phyloP scores from a whole-genome alignment of 2,113 vertebrate species.

The Pan paniscus region DNA sequence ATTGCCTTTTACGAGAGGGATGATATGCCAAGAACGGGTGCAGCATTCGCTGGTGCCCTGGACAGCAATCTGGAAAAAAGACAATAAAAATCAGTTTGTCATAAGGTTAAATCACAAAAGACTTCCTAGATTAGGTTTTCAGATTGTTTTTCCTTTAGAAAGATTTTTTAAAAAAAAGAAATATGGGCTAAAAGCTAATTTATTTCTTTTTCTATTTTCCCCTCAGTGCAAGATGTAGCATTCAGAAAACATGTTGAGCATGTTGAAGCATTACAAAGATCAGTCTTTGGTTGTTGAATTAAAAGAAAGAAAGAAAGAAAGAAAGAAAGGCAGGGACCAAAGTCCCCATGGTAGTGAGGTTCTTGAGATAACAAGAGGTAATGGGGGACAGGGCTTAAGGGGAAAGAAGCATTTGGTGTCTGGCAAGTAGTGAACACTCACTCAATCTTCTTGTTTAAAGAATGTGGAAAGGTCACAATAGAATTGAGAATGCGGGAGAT shows the following conservation, averaged over 20 bases:
- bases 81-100: constrained; percentile 84
- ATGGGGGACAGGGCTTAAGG: background rate
- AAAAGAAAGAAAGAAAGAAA: constrained; percentile 46
- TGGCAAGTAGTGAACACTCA: background rate
- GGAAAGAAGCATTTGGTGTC: background rate
- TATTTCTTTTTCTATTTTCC: background rate
- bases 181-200: constrained; percentile 73
- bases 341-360: background rate
- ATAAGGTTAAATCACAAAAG: constrained; percentile 83
- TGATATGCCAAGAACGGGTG: constrained; percentile 83
- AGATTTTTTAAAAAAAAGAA: constrained; percentile 71
- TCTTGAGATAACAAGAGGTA: background rate
- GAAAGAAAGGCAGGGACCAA: too few species aligned
- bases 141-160: constrained; percentile 81
- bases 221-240: constrained; percentile 78
- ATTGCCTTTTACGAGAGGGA: constrained; percentile 86
- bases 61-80: constrained; percentile 81
- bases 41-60: constrained; percentile 77
- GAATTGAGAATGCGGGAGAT: background rate
- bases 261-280: constrained; percentile 89
- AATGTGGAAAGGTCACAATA: background rate
- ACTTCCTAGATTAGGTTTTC: constrained; percentile 82
- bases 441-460: background rate
- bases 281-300: constrained; percentile 88
- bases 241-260: constrained; percentile 87